Evolutionary conservation across 2,888 invertebrate species (phyloP).

Genomic region (Andrena bicolor): DNA sequence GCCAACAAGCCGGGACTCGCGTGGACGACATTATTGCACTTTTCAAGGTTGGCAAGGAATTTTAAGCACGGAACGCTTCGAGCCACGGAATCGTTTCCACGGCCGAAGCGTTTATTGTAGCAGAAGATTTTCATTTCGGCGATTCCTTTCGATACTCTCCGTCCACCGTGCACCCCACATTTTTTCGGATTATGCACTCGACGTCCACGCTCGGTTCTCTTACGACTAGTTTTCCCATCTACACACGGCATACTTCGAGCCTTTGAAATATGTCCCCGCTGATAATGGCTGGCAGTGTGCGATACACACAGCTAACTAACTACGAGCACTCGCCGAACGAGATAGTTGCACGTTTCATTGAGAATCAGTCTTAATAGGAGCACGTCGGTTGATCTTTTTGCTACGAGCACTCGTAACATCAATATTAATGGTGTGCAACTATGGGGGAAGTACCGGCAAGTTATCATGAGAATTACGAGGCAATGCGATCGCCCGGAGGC

Average conservation of each 20-base stretch:
- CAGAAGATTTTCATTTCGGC: background rate
- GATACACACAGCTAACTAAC: background rate
- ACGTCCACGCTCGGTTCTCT: background rate
- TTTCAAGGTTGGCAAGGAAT: background rate
- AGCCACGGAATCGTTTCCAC: background rate
- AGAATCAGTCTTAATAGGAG: conserved; percentile 1
- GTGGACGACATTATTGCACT: background rate
- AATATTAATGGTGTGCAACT: background rate
- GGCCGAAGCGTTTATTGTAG: background rate
- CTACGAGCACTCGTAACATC: background rate
- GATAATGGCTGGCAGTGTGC: background rate
- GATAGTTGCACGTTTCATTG: conserved; percentile 3
- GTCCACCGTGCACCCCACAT: background rate
- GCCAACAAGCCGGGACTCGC: background rate
- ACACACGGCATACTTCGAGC: background rate
- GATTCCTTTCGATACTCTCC: too few species aligned
- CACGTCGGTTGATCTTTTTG: background rate
- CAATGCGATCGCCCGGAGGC: conserved; percentile 6
- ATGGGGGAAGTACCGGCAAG: background rate
- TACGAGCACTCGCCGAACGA: background rate
- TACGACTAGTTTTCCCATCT: background rate
- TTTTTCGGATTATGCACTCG: background rate
- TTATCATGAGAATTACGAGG: conserved; percentile 1
- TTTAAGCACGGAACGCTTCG: background rate
- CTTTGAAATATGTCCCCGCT: background rate